Evolutionary conservation across 1,140 invertebrate species (phyloP).

Genomic region (Mesaphorura yosii): DNA sequence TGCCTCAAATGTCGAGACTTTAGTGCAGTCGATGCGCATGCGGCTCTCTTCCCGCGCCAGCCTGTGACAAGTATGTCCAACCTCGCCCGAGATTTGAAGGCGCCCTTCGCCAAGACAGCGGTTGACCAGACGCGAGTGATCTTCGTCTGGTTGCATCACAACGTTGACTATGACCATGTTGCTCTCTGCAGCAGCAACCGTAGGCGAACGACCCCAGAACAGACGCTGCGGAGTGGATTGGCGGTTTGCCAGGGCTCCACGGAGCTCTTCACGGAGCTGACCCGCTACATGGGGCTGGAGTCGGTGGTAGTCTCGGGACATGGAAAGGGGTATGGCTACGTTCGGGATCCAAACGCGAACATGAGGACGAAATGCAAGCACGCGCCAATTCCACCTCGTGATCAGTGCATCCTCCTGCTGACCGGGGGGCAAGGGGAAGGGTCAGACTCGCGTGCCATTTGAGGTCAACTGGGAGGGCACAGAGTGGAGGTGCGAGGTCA

Average conservation of each 20-base stretch:
- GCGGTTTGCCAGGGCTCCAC: conserved; percentile 5
- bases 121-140: background rate
- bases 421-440: background rate
- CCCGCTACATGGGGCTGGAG: background rate
- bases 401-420: background rate
- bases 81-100: background rate
- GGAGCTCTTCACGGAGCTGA: background rate
- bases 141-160: conserved; percentile 7
- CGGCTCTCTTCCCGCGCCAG: background rate
- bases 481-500: no score
- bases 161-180: background rate
- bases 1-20: background rate
- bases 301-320: background rate
- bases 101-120: no score
- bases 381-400: background rate
- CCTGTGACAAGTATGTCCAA: background rate
- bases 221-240: background rate
- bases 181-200: background rate
- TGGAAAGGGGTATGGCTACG: conserved; percentile 1
- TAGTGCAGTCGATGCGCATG: background rate
- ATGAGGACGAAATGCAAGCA: background rate
- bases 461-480: background rate
- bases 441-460: conserved; percentile 1
- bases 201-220: background rate
- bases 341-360: background rate